Base-by-base conservation (phyloP, 2,113 vertebrate genomes). In the Rousettus leschenaultii region DNA sequence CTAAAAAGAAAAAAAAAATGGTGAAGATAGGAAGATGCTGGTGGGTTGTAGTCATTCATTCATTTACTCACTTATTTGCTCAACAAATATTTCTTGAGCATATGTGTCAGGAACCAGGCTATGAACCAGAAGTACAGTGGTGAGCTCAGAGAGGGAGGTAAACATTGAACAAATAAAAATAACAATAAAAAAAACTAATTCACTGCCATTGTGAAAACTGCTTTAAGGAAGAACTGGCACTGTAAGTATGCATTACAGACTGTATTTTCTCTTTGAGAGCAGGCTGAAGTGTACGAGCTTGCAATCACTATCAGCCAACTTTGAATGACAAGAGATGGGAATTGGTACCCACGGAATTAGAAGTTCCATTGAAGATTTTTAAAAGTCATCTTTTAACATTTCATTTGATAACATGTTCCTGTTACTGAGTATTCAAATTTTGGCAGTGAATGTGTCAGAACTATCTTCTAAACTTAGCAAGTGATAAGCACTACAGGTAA, bases 391-490 rank as follows among this genome's bases (percentile, higher is more conserved):
- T 89, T 79, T 92, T 38, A 91, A 86, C 14, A 11, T 93, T 90
- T 86, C 87, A 92, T 96, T 97, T 96, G 85, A 83, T 89, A 84
- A 66, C 48, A 68, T 85, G 82, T 75, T 91, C 68, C 59, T 96
- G 88, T 86, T 91, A 79, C 4, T 71, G 93, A 94, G 63, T 79
- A 97, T 93, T 95, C 86, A 86, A 59, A 91, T 66, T 83, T 90
- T 96, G 83, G 35, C 88, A 91, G 74, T 77, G 63, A 85, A 86
- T 53, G 35, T 74, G 68, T 96, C 93, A 89, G 57, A 92, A 51
- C 8, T 7, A 19, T 83, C 63, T 83, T 92, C 80, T 93, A 45
- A 79, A 33, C 38, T 94, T 57, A 89, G 77, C 59, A 82, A 85
- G n/a, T 30, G 43, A 35, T 28, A 73, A 73, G 57, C 26, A 38